Evolutionary conservation across 2,113 vertebrate genomes (phyloP).

Genomic region (Vulpes lagopus): DNA sequence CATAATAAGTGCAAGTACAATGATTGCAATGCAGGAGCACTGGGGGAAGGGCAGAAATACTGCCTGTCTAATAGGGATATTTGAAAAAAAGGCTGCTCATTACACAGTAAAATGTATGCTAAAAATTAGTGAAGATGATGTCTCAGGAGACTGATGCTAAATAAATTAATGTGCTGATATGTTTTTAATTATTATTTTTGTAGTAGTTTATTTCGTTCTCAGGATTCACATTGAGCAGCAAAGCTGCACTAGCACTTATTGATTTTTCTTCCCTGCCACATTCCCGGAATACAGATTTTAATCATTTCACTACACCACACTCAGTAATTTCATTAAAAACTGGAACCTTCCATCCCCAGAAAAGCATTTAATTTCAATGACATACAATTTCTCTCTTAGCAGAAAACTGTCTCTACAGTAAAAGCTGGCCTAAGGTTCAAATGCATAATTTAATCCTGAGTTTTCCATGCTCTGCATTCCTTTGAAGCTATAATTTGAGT

Average conservation of each 20-base stretch:
- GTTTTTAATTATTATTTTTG: constrained; percentile 96
- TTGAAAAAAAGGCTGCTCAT: constrained; percentile 92
- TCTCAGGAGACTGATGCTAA: constrained; percentile 92
- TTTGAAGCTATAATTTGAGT: constrained; percentile 95
- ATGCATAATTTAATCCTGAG: constrained; percentile 95
- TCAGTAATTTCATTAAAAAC: constrained; percentile 98
- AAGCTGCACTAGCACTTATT: constrained; percentile 92
- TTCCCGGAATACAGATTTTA: constrained; percentile 99
- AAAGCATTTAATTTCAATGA: constrained; percentile 98
- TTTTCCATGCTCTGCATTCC: constrained; percentile 92
- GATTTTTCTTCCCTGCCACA: constrained; percentile 94
- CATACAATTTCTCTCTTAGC: constrained; percentile 93
- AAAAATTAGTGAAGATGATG: constrained; percentile 93
- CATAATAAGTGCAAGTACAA: constrained; percentile 98
- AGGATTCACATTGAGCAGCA: constrained; percentile 89
- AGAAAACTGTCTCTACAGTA: constrained; percentile 93
- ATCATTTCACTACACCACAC: constrained; percentile 93
- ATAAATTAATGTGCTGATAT: constrained; percentile 94
- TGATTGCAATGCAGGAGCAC: constrained; percentile 92
- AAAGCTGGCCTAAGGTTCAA: constrained; percentile 96
- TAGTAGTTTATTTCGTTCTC: constrained; percentile 91
- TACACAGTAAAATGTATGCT: constrained; percentile 96
- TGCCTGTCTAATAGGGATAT: constrained; percentile 91
- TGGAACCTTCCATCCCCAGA: constrained; percentile 95
- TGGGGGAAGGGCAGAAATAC: constrained; percentile 94